A percentile compares a stretch with the other conserved stretches of the same genome.
Conservation (phyloP, 2,888 invertebrate genomes). For the Mythimna albipuncta region DNA sequence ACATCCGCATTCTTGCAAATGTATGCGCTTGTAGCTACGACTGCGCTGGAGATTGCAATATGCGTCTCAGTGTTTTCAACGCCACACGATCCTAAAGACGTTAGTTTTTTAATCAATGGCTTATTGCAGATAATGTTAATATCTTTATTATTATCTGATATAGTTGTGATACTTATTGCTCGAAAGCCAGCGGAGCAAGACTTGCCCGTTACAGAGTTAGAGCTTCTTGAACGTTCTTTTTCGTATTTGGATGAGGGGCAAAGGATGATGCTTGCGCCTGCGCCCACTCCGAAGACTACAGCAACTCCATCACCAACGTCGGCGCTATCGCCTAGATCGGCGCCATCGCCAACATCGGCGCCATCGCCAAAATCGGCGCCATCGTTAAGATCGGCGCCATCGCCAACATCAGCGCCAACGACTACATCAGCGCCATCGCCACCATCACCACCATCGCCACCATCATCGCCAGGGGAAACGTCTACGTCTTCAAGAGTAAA, state of each 20-base stretch:
- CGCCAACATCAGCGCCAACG: neutral
- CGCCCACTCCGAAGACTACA: neutral
- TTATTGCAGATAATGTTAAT: slow-evolving; percentile 76
- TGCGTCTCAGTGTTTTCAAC: neutral
- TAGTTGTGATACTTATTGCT: neutral
- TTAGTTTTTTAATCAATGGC: slow-evolving; percentile 72
- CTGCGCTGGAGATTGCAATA: slow-evolving; percentile 60
- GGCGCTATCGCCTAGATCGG: neutral
- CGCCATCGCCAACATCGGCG: neutral
- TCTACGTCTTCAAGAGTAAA: neutral
- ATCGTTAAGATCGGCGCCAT: neutral
- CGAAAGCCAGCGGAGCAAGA: accelerated
- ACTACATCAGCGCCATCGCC: neutral
- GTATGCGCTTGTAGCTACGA: slow-evolving; percentile 74
- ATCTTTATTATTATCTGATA: neutral
- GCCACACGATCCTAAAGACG: accelerated
- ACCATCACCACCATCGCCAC: neutral
- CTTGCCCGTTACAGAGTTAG: accelerated
- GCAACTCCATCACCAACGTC: neutral
- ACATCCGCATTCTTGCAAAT: slow-evolving; percentile 75
- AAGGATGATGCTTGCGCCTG: too few species aligned
- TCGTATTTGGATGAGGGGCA: too few species aligned
- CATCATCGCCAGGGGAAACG: neutral
- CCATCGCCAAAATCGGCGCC: neutral
- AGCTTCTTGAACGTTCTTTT: neutral